A percentile compares a stretch with the other conserved stretches of the same genome.
Evolutionary conservation across 2,113 vertebrate genomes (phyloP).

Genomic region (Polypterus bichir): DNA sequence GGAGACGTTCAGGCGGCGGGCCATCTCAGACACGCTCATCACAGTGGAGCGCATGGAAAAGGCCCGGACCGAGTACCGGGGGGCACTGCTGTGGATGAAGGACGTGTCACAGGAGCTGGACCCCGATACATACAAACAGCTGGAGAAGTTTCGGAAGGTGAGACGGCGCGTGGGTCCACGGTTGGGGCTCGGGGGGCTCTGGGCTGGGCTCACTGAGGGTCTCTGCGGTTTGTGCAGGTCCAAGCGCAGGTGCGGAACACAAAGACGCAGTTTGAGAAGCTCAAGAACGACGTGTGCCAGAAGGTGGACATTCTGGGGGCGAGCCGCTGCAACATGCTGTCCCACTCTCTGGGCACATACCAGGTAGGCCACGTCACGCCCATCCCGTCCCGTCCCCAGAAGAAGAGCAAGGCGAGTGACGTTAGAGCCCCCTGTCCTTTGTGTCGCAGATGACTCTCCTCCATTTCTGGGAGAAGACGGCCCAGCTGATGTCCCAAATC

Average conservation of each 20-base stretch:
- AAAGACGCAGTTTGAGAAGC: slow-evolving; percentile 63
- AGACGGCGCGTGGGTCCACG: neutral
- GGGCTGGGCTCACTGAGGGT: neutral
- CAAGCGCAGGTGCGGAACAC: slow-evolving; percentile 60
- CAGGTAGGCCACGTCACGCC: slow-evolving; percentile 33
- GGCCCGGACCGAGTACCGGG: slow-evolving; percentile 60
- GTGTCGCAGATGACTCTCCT: slow-evolving; percentile 54
- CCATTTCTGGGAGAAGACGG: slow-evolving; percentile 67
- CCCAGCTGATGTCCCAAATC: slow-evolving; percentile 48
- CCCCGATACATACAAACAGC: slow-evolving; percentile 70
- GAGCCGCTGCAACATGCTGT: slow-evolving; percentile 64
- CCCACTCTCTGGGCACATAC: slow-evolving; percentile 58
- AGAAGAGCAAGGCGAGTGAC: neutral
- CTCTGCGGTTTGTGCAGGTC: slow-evolving; percentile 37
- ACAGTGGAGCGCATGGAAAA: slow-evolving; percentile 68
- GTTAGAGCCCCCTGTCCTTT: neutral
- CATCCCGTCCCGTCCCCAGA: neutral
- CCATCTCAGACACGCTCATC: slow-evolving; percentile 57
- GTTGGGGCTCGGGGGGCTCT: neutral
- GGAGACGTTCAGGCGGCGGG: slow-evolving; percentile 60
- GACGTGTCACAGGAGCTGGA: slow-evolving; percentile 65
- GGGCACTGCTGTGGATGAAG: slow-evolving; percentile 66
- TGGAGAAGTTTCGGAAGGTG: slow-evolving; percentile 72
- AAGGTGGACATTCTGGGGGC: slow-evolving; percentile 69
- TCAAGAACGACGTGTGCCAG: slow-evolving; percentile 67